phyloP scores from a whole-genome alignment of 2,797 vertebrate genomes.

The Sebastolobus alascanus region DNA sequence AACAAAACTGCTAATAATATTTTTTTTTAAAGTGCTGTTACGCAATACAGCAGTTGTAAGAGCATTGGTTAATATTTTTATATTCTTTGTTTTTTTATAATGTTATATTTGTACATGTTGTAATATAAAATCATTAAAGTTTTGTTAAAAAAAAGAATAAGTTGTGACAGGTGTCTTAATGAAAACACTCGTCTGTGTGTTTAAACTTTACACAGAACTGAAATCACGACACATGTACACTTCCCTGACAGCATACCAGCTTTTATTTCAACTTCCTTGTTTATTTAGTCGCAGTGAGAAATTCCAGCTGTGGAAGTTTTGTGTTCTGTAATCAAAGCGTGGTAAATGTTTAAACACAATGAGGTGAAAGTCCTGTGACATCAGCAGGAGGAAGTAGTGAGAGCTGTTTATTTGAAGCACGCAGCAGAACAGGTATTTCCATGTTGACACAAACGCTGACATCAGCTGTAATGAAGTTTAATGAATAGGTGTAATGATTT shows the following conservation, averaged over 20 bases:
- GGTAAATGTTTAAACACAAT: neutral
- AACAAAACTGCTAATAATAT: neutral
- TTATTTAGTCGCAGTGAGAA: constrained; percentile 1
- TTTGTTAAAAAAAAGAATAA: neutral
- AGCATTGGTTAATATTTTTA: constrained; percentile 5
- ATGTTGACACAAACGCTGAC: neutral
- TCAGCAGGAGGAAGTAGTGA: constrained; percentile 30
- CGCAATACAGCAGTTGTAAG: constrained; percentile 25
- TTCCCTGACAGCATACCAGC: neutral
- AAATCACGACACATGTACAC: neutral
- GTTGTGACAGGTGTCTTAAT: neutral
- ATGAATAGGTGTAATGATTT: neutral
- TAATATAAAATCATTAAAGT: constrained; percentile 21
- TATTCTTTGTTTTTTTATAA: neutral
- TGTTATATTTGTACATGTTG: neutral
- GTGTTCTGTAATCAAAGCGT: neutral
- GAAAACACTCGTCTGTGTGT: neutral
- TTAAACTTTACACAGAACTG: no score
- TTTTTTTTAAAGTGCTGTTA: neutral
- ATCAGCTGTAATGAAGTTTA: neutral
- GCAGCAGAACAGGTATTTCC: constrained; percentile 32
- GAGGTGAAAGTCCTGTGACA: constrained; percentile 20
- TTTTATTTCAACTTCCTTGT: constrained; percentile 26
- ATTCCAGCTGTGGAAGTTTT: constrained; percentile 38
- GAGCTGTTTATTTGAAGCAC: neutral